These are phyloP conservation scores for Fringilla coelebs DNA, from an alignment of 2,797 vertebrate species.

Conservation along the genomic window DNA sequence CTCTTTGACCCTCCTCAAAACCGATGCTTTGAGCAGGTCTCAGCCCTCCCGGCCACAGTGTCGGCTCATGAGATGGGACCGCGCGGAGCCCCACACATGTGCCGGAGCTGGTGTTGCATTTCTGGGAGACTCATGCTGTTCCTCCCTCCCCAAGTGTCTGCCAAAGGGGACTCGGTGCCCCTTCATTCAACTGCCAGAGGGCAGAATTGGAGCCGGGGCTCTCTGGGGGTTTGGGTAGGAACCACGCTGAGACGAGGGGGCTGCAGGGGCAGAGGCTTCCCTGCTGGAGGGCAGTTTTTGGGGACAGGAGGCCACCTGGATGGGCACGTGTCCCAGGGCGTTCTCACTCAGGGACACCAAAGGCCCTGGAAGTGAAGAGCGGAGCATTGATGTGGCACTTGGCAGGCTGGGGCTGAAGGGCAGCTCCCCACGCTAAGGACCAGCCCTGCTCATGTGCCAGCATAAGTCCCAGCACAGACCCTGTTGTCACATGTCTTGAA, in stretches of 20 bases:
- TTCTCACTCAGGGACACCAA: background rate
- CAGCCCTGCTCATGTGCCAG: background rate
- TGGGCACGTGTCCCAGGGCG: background rate
- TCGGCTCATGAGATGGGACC: background rate
- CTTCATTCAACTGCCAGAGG: background rate
- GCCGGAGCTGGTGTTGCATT: background rate
- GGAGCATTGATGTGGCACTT: background rate
- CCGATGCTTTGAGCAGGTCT: background rate
- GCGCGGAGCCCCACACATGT: fast-evolving
- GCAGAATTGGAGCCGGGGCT: background rate
- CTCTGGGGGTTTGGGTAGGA: background rate
- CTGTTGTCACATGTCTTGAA: fast-evolving
- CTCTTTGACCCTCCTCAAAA: background rate
- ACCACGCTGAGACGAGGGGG: background rate
- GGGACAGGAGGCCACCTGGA: background rate
- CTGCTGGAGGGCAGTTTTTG: background rate
- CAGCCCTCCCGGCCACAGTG: background rate
- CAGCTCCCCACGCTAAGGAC: background rate
- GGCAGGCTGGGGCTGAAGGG: background rate
- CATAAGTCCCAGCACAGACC: fast-evolving
- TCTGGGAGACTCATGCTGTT: background rate
- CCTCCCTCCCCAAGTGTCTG: no score
- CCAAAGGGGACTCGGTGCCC: background rate
- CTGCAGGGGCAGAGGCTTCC: background rate
- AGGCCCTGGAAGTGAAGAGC: background rate